Conservation (phyloP, 1,140 invertebrate genomes). For the Drosophila gunungcola region DNA sequence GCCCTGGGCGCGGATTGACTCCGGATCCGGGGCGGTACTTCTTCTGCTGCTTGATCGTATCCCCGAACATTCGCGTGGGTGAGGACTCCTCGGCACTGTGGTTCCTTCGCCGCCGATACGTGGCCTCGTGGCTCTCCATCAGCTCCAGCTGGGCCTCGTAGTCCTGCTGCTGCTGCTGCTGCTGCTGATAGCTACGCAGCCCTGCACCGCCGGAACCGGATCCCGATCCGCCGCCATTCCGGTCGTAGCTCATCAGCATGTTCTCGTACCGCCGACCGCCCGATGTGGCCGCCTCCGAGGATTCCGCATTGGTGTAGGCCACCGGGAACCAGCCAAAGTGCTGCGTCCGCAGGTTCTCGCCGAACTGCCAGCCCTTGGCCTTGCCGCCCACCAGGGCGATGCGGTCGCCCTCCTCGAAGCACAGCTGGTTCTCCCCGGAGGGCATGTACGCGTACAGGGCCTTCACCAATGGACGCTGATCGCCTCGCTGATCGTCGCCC, state of each 20-base stretch:
- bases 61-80: slow-evolving; percentile 87
- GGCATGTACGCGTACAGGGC: slow-evolving; percentile 96
- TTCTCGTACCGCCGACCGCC: slow-evolving; percentile 57
- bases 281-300: slow-evolving; percentile 32
- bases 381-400: slow-evolving; percentile 95
- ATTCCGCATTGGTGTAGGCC: slow-evolving; percentile 92
- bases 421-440: slow-evolving; percentile 95
- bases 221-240: slow-evolving; percentile 32
- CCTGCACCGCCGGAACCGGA: slow-evolving; percentile 52
- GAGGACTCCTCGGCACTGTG: slow-evolving; percentile 85
- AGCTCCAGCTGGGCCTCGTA: slow-evolving; percentile 74
- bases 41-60: slow-evolving; percentile 82
- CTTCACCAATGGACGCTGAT: slow-evolving; percentile 87
- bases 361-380: slow-evolving; percentile 98
- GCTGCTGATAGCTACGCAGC: slow-evolving; percentile 67
- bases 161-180: slow-evolving; percentile 70
- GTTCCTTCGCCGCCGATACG: slow-evolving; percentile 72
- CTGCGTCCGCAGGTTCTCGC: slow-evolving; percentile 95
- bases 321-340: slow-evolving; percentile 97
- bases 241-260: slow-evolving; percentile 71
- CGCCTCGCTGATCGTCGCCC: slow-evolving; percentile 61
- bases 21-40: slow-evolving; percentile 66
- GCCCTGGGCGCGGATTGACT: slow-evolving; percentile 85
- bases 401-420: slow-evolving; percentile 95
- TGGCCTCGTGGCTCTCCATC: slow-evolving; percentile 73